Percentiles rank a stretch among this genome's conserved stretches.
Evolutionary conservation across 2,888 invertebrate species (phyloP).

Genomic region (Hyles lineata): DNA sequence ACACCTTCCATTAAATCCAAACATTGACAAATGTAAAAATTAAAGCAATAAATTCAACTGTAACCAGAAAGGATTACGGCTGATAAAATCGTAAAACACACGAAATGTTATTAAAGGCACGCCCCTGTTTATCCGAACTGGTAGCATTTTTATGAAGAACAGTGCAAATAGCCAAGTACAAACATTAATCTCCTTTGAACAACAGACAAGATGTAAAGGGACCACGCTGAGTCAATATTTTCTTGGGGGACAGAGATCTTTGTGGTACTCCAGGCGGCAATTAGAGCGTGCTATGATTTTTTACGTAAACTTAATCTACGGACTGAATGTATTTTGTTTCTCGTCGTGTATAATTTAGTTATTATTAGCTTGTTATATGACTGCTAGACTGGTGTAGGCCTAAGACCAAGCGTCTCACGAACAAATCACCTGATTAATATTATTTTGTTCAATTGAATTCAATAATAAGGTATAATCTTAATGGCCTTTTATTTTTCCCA

Average conservation of each 20-base stretch:
- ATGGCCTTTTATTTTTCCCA: too few species aligned
- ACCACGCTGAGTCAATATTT: slow-evolving; percentile 73
- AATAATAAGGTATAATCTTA: too few species aligned
- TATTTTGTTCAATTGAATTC: too few species aligned
- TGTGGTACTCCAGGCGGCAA: slow-evolving; percentile 69
- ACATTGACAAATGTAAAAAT: slow-evolving; percentile 12
- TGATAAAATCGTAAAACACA: slow-evolving; percentile 69
- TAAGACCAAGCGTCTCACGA: too few species aligned
- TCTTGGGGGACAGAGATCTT: slow-evolving; percentile 76
- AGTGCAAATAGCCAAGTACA: slow-evolving; percentile 77
- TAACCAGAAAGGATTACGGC: slow-evolving; percentile 52
- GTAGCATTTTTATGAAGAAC: slow-evolving; percentile 82
- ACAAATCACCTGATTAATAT: too few species aligned
- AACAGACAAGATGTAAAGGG: slow-evolving; percentile 81
- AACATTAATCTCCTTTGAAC: slow-evolving; percentile 84
- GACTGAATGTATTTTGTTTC: slow-evolving; percentile 26
- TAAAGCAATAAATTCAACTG: slow-evolving; percentile 22
- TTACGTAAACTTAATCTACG: slow-evolving; percentile 78
- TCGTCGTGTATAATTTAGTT: slow-evolving; percentile 13
- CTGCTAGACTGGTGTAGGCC: too few species aligned
- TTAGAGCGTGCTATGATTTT: slow-evolving; percentile 83
- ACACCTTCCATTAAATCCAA: not conserved
- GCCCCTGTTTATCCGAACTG: slow-evolving; percentile 70
- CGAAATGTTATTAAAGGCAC: slow-evolving; percentile 67
- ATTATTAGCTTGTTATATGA: slow-evolving; percentile 2